Evolutionary conservation across 2,113 vertebrate genomes (phyloP), one percentile per base, ranked within the genome.

Genomic region (Pomatostomus ruficeps): DNA sequence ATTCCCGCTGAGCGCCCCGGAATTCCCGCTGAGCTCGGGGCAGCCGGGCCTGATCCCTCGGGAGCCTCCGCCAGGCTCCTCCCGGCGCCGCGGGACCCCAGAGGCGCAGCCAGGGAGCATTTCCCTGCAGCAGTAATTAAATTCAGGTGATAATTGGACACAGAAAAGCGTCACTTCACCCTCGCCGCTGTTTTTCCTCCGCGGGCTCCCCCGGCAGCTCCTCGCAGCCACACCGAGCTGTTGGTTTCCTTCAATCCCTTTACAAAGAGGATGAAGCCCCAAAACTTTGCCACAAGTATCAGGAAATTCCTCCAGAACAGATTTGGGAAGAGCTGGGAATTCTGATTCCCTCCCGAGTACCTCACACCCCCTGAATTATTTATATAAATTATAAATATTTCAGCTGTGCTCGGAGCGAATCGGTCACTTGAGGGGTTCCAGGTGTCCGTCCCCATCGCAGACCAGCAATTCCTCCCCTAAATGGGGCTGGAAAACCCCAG

Each of bases 151-250:
- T 23, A 61, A 55, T 9, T 10, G 9, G 14, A 9, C 24, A 9
- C 26, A 26, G 28, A 29, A 35, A 49, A 28, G 26, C 33, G 17
- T 20, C 38, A 0, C 26, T 10, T 40, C 46, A 6, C 12, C 8
- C 7, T 29, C 63, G 17, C 11, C 2, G 0, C 12, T 7, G n/a
- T 38, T 18, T 40, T 11, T 40, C 61, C 31, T 25, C 13, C 10
- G 70, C 52, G 26, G 43, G 42, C n/a, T 91, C 21, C 18, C 74
- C 43, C 74, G 19, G 54, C 35, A 58, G 5, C 79, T 66, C 63
- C 3, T 6, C 28, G 7, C 1, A 6, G 19, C 26, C 8, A 12
- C 14, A 2, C 5, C 0, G 2, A 75, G 49, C n/a, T 12, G 10
- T 20, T 31, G 4, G 40, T 4, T 70, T 20, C 42, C 61, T 38